Percentiles rank a stretch among this genome's conserved stretches.
phyloP scores from a whole-genome alignment of 2,888 invertebrate genomes.

The Polymixis lichenea region DNA sequence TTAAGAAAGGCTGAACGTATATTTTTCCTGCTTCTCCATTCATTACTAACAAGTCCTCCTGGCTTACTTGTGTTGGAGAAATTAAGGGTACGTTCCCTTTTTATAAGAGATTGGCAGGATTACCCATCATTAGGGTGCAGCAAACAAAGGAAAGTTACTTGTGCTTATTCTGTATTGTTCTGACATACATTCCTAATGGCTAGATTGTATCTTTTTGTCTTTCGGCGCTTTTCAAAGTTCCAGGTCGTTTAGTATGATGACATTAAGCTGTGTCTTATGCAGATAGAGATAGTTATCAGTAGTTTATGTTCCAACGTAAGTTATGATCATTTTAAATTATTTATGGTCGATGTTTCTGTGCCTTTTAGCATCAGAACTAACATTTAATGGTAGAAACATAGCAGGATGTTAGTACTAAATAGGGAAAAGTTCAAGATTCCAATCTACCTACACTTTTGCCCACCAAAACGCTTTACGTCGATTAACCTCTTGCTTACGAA shows the following conservation, averaged over 20 bases:
- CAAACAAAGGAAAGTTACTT: conserved; percentile 74
- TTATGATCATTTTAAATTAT: conserved; percentile 51
- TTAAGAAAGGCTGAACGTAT: conserved; percentile 54
- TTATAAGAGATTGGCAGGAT: conserved; percentile 80
- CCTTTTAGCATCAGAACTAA: conserved; percentile 29
- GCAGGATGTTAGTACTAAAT: conserved; percentile 10
- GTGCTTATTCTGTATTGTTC: conserved; percentile 55
- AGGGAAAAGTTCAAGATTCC: conserved; percentile 24
- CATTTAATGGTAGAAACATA: conserved; percentile 29
- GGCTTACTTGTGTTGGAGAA: conserved; percentile 76
- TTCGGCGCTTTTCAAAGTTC: conserved; percentile 50
- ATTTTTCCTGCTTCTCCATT: conserved; percentile 69
- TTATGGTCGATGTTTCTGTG: conserved; percentile 33
- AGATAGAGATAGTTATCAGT: conserved; percentile 32
- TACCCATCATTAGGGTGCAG: conserved; percentile 72
- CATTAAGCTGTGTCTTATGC: conserved; percentile 38
- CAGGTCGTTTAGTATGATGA: conserved; percentile 39
- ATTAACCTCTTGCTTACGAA: neutral
- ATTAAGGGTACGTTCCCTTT: conserved; percentile 75
- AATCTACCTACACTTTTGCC: conserved; percentile 5
- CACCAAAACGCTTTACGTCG: conserved; percentile 2
- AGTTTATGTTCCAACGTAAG: conserved; percentile 22
- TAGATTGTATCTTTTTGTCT: conserved; percentile 53
- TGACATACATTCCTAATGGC: conserved; percentile 60
- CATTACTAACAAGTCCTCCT: conserved; percentile 67